Base-by-base conservation (phyloP, 2,797 vertebrate genomes). In the Thripadectes ignobilis region DNA sequence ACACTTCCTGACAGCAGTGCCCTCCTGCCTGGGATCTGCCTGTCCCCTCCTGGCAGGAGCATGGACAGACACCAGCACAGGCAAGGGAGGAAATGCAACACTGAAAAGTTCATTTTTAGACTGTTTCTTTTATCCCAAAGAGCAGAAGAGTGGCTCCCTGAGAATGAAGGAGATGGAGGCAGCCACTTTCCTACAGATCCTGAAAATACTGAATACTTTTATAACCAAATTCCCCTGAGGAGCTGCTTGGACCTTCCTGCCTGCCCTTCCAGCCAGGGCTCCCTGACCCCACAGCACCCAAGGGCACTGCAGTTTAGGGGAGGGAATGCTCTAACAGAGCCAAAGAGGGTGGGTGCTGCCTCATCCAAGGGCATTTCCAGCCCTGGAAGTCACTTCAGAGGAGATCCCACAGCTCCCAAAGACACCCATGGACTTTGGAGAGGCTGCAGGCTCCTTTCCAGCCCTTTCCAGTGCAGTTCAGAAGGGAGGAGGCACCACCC, bases 401-500 rank as follows among this genome's bases (percentile, higher is more conserved):
- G 49, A 78, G 41, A 63, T 41, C 34, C 45, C 39, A 2, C 20
- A 66, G 71, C 45, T 65, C 74, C 67, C 62, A 46, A 38, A 72
- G 55, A 51, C 7, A 76, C 1, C 41, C 61, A 7, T 0, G 41
- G 34, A 71, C 63, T 61, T 78, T 34, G 38, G 62, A 29, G 29
- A 59, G 67, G n/a, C 51, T 52, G 52, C 54, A 71, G 83, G 63
- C 66, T 73, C 57, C 66, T 66, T 78, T 55, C 46, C 77, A 76
- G 52, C 57, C 45, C 34, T 81, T 58, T 71, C 20, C 81, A 71
- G 73, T 93, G 46, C 46, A 77, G 49, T 92, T 88, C 49, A 90
- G 90, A 91, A 90, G 88, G 62, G 74, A 89, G 65, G 58, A 83
- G 55, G 59, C 34, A 51, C 29, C 74, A 74, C 84, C 80, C n/a